Evolutionary conservation across 2,113 vertebrate species (phyloP).

Genomic region (Ibidorhyncha struthersii): DNA sequence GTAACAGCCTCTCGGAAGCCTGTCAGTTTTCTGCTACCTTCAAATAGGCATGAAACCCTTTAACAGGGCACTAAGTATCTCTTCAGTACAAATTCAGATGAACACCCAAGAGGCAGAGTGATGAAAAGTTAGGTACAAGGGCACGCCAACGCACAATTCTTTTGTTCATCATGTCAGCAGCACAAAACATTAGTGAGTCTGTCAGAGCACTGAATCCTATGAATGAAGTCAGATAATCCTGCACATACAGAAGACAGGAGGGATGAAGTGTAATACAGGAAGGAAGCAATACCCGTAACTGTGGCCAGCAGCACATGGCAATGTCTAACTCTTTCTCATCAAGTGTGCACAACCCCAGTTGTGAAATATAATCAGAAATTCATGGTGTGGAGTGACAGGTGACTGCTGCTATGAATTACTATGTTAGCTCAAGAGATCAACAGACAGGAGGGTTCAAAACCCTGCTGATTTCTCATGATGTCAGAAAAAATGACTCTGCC

Average conservation of each 20-base stretch:
- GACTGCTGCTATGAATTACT: neutral
- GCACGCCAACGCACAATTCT: accelerated
- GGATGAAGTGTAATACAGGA: neutral
- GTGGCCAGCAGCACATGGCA: neutral
- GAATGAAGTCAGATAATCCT: neutral
- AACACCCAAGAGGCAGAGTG: neutral
- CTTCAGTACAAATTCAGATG: neutral
- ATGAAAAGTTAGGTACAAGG: neutral
- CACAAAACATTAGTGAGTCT: neutral
- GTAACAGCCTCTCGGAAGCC: neutral
- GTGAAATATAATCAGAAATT: neutral
- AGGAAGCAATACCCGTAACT: neutral
- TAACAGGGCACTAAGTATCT: neutral
- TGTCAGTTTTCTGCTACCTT: neutral
- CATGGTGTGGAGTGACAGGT: neutral
- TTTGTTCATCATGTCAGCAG: neutral
- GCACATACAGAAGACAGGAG: neutral
- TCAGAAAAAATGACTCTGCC: neutral
- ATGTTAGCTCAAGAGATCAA: neutral
- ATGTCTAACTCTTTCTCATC: neutral
- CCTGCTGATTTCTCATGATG: neutral
- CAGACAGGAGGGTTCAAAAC: neutral
- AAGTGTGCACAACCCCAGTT: neutral
- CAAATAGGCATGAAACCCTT: neutral
- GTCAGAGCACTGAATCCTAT: neutral